phyloP scores from a whole-genome alignment of 2,888 invertebrate species.

The Agrotis puta region DNA sequence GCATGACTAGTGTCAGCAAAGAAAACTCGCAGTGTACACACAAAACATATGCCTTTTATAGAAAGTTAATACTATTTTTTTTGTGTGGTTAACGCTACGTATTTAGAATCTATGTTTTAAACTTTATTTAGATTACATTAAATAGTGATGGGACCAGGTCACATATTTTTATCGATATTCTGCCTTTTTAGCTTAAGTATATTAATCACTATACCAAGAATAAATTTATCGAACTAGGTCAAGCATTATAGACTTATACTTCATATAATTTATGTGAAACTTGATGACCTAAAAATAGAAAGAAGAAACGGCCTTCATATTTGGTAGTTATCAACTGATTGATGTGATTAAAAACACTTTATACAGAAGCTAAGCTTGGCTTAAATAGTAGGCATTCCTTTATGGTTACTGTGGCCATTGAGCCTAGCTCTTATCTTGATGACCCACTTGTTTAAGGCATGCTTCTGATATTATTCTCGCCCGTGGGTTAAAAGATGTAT shows the following conservation, averaged over 20 bases:
- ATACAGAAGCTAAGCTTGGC: constrained; percentile 54
- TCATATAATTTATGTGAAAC: constrained; percentile 45
- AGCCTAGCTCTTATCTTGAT: constrained; percentile 67
- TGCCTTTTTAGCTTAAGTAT: constrained; percentile 8
- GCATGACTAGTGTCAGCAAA: constrained; percentile 29
- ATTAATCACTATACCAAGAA: constrained; percentile 38
- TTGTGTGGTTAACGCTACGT: constrained; percentile 55
- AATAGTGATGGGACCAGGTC: constrained; percentile 40
- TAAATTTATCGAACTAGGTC: constrained; percentile 51
- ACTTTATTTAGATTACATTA: constrained; percentile 36
- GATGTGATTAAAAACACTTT: constrained; percentile 49
- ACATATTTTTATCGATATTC: constrained; percentile 20
- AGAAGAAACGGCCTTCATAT: constrained; percentile 43
- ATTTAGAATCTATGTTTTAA: constrained; percentile 38
- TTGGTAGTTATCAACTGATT: constrained; percentile 52
- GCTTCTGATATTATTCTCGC: constrained; percentile 59
- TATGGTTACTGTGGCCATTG: constrained; percentile 54
- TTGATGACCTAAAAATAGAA: constrained; percentile 40
- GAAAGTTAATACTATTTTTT: constrained; percentile 65
- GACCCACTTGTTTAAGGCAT: constrained; percentile 60
- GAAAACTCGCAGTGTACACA: constrained; percentile 27
- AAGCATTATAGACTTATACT: constrained; percentile 39
- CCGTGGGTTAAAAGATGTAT: constrained; percentile 60
- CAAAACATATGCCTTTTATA: constrained; percentile 65
- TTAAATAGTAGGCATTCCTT: constrained; percentile 62